Evolutionary conservation across 2,113 vertebrate species (phyloP).

Genomic region (Psilopsiagon aurifrons): DNA sequence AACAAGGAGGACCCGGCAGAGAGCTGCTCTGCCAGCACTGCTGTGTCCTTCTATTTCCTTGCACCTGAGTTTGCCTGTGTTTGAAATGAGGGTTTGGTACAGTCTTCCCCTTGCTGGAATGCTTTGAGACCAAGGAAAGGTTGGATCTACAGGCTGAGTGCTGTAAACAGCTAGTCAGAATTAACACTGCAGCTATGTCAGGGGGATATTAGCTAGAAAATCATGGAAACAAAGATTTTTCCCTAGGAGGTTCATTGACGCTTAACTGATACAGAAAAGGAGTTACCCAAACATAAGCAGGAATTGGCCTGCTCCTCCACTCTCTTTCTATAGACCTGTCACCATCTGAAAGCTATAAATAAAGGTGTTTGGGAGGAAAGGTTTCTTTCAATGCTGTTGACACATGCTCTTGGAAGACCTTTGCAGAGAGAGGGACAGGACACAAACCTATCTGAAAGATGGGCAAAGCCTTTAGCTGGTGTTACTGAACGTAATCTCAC

Average conservation of each 20-base stretch:
- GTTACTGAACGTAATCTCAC: background rate
- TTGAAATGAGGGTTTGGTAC: background rate
- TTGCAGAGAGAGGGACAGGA: background rate
- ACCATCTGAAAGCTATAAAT: slow-evolving; percentile 44
- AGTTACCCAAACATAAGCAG: background rate
- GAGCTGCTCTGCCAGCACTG: background rate
- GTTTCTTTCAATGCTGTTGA: background rate
- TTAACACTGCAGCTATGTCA: background rate
- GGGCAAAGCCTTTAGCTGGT: background rate
- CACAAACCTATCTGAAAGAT: background rate
- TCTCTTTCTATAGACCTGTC: background rate
- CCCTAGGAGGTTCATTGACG: background rate
- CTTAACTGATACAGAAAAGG: background rate
- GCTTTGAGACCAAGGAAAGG: background rate
- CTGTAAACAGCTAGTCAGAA: background rate
- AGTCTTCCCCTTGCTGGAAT: background rate
- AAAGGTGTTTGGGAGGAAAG: slow-evolving; percentile 22
- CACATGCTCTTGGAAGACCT: background rate
- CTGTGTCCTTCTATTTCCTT: background rate
- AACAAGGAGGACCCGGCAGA: background rate
- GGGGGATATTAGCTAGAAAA: background rate
- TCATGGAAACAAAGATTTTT: background rate
- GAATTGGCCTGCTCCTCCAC: background rate
- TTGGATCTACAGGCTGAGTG: background rate
- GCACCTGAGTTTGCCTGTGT: background rate